Evolutionary conservation across 2,888 invertebrate genomes (phyloP), one percentile per base, ranked within the genome.

Genomic region (Coenonympha arcania): DNA sequence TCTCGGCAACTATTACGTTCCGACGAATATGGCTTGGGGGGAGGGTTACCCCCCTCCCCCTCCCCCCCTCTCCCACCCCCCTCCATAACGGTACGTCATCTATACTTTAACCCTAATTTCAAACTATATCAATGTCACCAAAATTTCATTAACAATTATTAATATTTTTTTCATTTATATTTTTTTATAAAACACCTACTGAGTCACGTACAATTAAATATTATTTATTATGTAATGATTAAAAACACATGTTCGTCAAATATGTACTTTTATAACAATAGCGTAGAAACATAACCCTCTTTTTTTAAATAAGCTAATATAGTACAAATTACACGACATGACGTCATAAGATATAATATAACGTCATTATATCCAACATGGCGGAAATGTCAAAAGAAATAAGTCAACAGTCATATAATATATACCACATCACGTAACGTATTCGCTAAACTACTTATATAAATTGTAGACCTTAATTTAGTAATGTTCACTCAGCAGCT

Each of bases 181-280:
- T 36, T 20, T 36, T 24, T 13, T 39, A 39, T 15, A 39, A 22
- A 22, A 22, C 22, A 37, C 9, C 37, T 22, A 37, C 11, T 37
- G 37, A 37, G 22, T 22, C 24, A 39, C 13, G 13, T 15, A 30
- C 3, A 13, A 3, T 30, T 30, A 30, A 4, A 4, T 30, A 30
- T 24, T 15, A 24, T 5, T 11, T 20, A 13, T 13, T 11, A 11
- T 13, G 6, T 19, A 18, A 19, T 22, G 13, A 39, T 15, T 3
- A 39, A 39, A 24, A 22, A 37, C 20, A 15, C 22, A 24, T 8
- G 6, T 13, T 13, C 13, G 13, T 37, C n/a, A 11, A 22, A 8
- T 19, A 15, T 41, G 41, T 41, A 41, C 41, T 41, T 41, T n/a
- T n/a, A n/a, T n/a, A n/a, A 28, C 15, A 33, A 22, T 6, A 44